Evolutionary conservation across 2,797 vertebrate species (phyloP).

Genomic region (Scolopax rusticola): DNA sequence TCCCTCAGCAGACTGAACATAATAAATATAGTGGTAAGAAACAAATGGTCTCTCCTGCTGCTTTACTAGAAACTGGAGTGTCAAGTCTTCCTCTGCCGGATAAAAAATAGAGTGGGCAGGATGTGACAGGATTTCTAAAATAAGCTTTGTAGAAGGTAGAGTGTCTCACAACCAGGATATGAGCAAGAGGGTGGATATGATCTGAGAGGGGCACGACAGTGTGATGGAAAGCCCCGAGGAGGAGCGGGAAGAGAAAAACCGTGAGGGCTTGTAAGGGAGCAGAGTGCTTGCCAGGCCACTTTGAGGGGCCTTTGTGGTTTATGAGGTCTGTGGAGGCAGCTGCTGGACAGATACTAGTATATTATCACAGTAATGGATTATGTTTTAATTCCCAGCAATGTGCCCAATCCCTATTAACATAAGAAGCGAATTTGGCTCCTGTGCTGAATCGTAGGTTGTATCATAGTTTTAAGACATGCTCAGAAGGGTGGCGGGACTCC

Average conservation of each 20-base stretch:
- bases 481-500: neutral
- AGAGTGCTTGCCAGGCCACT: neutral
- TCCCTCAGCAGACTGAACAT: constrained; percentile 29
- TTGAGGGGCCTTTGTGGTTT: neutral
- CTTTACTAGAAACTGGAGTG: constrained; percentile 63
- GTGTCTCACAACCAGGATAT: constrained; percentile 19
- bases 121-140: constrained; percentile 60
- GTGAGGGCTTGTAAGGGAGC: neutral
- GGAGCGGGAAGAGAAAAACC: constrained; percentile 15
- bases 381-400: neutral
- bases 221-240: neutral
- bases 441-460: neutral
- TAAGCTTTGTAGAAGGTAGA: constrained; percentile 57
- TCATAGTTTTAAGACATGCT: neutral
- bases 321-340: constrained; percentile 22
- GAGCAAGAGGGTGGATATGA: constrained; percentile 30
- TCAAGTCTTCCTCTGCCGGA: constrained; percentile 43
- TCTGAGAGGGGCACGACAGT: fast-evolving
- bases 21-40: constrained; percentile 67
- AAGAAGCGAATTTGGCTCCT: neutral
- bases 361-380: constrained; percentile 34
- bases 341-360: neutral
- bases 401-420: fast-evolving
- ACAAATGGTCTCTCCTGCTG: constrained; percentile 47
- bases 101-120: constrained; percentile 61